Conservation (phyloP, 2,113 vertebrate species). For the Synodontis membranacea region DNA sequence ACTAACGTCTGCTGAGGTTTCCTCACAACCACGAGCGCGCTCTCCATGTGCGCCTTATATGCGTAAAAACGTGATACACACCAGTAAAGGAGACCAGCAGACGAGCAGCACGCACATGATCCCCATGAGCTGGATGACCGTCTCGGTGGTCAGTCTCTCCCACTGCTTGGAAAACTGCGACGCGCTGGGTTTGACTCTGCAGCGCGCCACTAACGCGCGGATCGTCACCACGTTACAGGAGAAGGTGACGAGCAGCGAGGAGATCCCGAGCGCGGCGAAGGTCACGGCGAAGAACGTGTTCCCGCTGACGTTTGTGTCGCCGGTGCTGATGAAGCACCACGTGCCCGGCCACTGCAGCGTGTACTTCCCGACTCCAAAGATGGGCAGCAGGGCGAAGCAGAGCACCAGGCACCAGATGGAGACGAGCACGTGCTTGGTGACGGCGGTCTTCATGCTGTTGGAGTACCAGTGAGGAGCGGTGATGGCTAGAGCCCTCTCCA, state of each 20-base stretch:
- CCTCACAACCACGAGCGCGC: neutral
- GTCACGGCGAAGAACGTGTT: slow-evolving; percentile 81
- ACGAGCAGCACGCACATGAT: slow-evolving; percentile 91
- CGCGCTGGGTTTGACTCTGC: slow-evolving; percentile 72
- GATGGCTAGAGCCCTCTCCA: slow-evolving; percentile 87
- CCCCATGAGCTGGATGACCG: slow-evolving; percentile 88
- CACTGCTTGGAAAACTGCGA: slow-evolving; percentile 81
- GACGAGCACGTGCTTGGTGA: slow-evolving; percentile 76
- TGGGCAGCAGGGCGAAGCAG: slow-evolving; percentile 84
- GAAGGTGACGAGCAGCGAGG: slow-evolving; percentile 81
- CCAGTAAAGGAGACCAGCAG: slow-evolving; percentile 95
- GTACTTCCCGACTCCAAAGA: slow-evolving; percentile 83
- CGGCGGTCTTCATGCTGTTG: slow-evolving; percentile 83
- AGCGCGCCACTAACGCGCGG: slow-evolving; percentile 81
- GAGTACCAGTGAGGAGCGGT: slow-evolving; percentile 91
- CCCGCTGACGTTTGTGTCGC: slow-evolving; percentile 62
- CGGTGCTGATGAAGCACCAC: slow-evolving; percentile 92
- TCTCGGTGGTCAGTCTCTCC: slow-evolving; percentile 91
- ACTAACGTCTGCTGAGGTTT: neutral
- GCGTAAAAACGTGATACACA: slow-evolving; percentile 63
- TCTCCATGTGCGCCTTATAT: neutral
- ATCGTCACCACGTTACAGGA: slow-evolving; percentile 90
- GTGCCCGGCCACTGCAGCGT: slow-evolving; percentile 92
- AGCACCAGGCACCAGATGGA: slow-evolving; percentile 78
- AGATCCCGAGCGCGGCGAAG: slow-evolving; percentile 85